phyloP scores from a whole-genome alignment of 2,113 vertebrate species.

The Nicator chloris region DNA sequence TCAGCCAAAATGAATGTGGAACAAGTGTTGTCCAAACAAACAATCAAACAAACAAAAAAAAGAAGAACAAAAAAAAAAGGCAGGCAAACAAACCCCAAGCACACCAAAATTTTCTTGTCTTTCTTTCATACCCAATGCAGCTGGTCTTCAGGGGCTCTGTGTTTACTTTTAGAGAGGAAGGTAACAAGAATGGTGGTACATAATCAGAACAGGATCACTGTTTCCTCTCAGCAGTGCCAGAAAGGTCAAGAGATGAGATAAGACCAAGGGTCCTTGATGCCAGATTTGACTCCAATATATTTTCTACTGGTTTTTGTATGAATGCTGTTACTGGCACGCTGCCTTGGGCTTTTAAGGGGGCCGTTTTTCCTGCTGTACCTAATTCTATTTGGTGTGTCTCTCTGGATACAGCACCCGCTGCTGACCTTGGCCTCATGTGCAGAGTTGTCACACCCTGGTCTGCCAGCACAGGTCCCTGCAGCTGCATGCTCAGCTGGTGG shows the following conservation, averaged over 20 bases:
- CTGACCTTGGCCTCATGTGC: neutral
- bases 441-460: neutral
- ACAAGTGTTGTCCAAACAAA: neutral
- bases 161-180: neutral
- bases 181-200: neutral
- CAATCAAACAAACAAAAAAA: neutral
- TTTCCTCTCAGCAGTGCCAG: neutral
- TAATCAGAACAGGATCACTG: neutral
- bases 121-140: neutral
- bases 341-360: neutral
- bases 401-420: neutral
- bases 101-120: neutral
- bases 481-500: neutral
- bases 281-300: neutral
- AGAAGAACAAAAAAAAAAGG: neutral
- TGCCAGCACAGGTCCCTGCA: neutral
- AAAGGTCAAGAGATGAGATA: neutral
- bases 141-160: rapidly evolving
- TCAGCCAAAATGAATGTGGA: neutral
- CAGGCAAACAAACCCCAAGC: neutral
- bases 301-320: neutral
- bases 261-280: neutral
- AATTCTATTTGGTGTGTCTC: neutral
- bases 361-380: neutral
- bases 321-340: neutral